These are phyloP conservation scores for Thera britannica DNA, from an alignment of 2,888 invertebrate genomes.

Conservation along the genomic window DNA sequence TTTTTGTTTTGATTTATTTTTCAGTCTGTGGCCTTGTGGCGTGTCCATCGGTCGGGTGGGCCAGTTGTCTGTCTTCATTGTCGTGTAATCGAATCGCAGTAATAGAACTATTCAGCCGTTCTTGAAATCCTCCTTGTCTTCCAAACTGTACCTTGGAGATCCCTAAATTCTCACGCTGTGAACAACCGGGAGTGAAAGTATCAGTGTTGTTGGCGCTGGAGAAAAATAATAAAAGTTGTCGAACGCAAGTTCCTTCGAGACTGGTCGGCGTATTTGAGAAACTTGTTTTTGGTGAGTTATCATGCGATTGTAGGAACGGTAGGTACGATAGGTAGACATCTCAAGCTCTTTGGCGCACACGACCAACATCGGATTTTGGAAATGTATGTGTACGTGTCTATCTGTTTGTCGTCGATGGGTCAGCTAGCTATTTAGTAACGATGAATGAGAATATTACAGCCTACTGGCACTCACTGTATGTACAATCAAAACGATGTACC, in stretches of 20 bases:
- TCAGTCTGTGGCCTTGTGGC: conserved; percentile 39
- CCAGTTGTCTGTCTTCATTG: not conserved
- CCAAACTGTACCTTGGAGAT: conserved; percentile 49
- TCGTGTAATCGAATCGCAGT: conserved; percentile 52
- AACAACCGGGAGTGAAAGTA: conserved; percentile 49
- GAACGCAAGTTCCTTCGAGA: conserved; percentile 48
- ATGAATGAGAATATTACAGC: conserved; percentile 37
- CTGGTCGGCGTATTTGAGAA: conserved; percentile 57
- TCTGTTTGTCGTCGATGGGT: not conserved
- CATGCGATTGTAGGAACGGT: conserved; percentile 21
- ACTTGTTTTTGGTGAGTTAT: conserved; percentile 74
- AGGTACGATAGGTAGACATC: conserved; percentile 3
- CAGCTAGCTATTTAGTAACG: not conserved
- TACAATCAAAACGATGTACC: too few relatives aligned
- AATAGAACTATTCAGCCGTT: conserved; percentile 51
- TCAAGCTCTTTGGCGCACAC: conserved; percentile 3
- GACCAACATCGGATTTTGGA: conserved; percentile 1
- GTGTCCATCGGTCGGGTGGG: conserved; percentile 28
- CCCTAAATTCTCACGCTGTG: conserved; percentile 39
- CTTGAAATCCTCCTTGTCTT: conserved; percentile 42
- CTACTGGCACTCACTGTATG: conserved; percentile 31
- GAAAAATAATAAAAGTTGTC: conserved; percentile 46
- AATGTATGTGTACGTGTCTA: not conserved
- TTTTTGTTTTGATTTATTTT: conserved; percentile 4
- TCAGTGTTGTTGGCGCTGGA: conserved; percentile 50